Conservation (phyloP, 2,888 invertebrate species). For the Cremastobaeus sp. region DNA sequence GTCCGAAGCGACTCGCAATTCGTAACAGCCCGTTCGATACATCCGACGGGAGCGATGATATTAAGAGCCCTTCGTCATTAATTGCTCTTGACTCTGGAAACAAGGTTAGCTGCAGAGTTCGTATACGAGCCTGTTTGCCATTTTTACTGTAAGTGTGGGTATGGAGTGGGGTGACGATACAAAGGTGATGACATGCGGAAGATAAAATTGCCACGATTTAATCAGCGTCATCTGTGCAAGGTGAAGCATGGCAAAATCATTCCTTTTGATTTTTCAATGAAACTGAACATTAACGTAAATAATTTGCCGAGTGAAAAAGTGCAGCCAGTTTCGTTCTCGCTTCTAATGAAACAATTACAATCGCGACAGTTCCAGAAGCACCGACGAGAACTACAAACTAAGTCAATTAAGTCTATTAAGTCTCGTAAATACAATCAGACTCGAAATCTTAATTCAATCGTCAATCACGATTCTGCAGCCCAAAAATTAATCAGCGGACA, state of each 20-base stretch:
- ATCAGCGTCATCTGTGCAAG: not conserved
- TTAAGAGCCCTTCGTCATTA: conserved; percentile 40
- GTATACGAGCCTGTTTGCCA: conserved; percentile 12
- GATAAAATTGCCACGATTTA: not conserved
- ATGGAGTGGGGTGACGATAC: conserved; percentile 5
- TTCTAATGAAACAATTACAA: not conserved
- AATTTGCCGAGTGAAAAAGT: conserved; percentile 7
- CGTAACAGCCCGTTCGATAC: conserved; percentile 30
- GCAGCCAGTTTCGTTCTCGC: not conserved
- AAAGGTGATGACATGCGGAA: not conserved
- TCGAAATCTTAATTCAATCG: conserved; percentile 24
- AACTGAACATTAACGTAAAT: too few species aligned
- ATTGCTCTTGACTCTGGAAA: conserved; percentile 43
- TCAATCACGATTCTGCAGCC: conserved; percentile 18
- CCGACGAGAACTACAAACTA: not conserved
- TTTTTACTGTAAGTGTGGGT: conserved; percentile 25
- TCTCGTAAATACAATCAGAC: conserved; percentile 10
- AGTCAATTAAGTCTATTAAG: conserved; percentile 5
- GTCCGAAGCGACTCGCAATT: conserved; percentile 17
- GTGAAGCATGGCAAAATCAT: too few species aligned
- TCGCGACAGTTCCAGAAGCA: not conserved
- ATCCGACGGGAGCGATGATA: conserved; percentile 28
- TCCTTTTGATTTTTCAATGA: too few species aligned
- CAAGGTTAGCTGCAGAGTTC: conserved; percentile 26
- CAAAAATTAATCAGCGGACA: conserved; percentile 43